Evolutionary conservation across 2,113 vertebrate species (phyloP).

Genomic region (Monopterus albus): DNA sequence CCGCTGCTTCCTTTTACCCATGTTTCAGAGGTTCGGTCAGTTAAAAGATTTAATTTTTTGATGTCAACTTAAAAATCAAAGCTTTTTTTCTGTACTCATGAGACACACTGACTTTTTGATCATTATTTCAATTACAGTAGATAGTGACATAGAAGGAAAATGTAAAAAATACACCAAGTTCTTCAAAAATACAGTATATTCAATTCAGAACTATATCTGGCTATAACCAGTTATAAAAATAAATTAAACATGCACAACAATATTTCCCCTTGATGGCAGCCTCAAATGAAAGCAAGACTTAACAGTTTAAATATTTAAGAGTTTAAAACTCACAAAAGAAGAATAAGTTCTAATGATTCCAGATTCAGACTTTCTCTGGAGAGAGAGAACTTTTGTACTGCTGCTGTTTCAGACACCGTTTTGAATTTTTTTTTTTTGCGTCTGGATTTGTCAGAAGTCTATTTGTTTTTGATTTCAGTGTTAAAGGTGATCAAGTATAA

Average conservation of each 20-base stretch:
- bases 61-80: conserved; percentile 27
- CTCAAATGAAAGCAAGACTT: conserved; percentile 14
- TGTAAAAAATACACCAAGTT: no score
- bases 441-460: neutral
- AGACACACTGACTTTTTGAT: neutral
- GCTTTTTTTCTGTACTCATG: neutral
- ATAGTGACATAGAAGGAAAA: neutral
- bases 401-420: neutral
- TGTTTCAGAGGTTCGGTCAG: conserved; percentile 16
- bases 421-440: neutral
- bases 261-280: neutral
- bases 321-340: conserved; percentile 3
- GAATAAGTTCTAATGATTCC: neutral
- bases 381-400: neutral
- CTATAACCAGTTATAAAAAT: neutral
- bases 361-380: conserved; percentile 4
- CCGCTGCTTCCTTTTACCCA: conserved; percentile 6
- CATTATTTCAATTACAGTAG: conserved; percentile 29
- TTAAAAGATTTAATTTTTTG: conserved; percentile 43
- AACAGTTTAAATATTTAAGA: conserved; percentile 39
- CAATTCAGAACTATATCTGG: neutral
- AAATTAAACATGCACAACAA: conserved; percentile 27
- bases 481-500: neutral
- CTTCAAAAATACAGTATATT: neutral
- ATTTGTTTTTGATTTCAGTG: no score